Conservation (phyloP, 2,797 vertebrate genomes). For the Chloroceryle inda region DNA sequence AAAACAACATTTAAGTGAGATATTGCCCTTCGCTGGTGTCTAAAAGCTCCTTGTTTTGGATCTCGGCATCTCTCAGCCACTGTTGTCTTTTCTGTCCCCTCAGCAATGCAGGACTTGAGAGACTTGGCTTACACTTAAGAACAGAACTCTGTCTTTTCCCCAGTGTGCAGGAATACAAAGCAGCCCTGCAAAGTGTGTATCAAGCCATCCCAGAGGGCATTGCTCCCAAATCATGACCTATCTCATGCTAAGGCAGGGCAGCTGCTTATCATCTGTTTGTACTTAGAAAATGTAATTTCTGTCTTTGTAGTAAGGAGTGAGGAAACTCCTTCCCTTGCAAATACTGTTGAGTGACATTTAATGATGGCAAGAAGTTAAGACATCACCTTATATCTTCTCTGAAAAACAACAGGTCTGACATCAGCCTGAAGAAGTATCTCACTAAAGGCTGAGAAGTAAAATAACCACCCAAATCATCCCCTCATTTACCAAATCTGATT, state of each 20-base stretch:
- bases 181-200: background rate
- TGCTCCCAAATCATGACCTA: background rate
- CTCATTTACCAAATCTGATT: background rate
- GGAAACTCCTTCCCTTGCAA: background rate
- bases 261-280: background rate
- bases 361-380: background rate
- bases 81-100: background rate
- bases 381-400: background rate
- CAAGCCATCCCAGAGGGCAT: background rate
- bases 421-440: background rate
- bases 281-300: background rate
- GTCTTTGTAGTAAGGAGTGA: background rate
- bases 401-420: background rate
- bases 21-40: background rate
- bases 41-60: background rate
- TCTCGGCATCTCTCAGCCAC: background rate
- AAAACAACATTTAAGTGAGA: background rate
- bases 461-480: background rate
- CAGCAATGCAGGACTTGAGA: fast-evolving
- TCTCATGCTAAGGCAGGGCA: background rate
- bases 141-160: background rate
- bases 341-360: background rate
- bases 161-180: background rate
- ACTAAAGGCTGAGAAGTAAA: background rate
- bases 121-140: background rate